Conservation (phyloP, 2,797 vertebrate species). For the Poeciliopsis turneri region DNA sequence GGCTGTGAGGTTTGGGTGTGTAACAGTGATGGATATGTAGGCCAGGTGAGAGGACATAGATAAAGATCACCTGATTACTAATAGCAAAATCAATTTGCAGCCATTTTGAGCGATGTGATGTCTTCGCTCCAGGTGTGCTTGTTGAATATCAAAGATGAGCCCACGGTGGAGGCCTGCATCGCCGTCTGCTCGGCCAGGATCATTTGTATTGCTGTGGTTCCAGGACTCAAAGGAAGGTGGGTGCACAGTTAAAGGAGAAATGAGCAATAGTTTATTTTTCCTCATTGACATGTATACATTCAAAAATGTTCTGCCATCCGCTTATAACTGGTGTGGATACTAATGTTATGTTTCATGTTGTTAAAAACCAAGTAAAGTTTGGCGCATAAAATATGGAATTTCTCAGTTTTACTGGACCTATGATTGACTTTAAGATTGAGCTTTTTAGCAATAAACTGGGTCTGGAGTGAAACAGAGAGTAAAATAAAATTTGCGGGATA, state of each 20-base stretch:
- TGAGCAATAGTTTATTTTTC: background rate
- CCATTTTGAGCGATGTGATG: background rate
- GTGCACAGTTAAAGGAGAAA: constrained; percentile 13
- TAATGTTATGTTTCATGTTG: background rate
- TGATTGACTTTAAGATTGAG: background rate
- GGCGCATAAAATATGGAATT: background rate
- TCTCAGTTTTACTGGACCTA: background rate
- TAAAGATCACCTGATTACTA: background rate
- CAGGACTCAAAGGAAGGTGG: constrained; percentile 87
- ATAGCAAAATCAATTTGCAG: background rate
- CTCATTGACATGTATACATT: background rate
- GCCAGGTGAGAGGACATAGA: constrained; percentile 85
- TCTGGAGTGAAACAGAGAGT: background rate
- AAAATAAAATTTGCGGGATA: background rate
- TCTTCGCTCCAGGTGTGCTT: constrained; percentile 88
- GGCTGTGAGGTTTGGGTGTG: constrained; percentile 97
- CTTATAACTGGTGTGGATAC: background rate
- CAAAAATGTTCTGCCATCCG: too few relatives aligned
- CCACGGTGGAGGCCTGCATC: constrained; percentile 96
- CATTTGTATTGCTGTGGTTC: constrained; percentile 95
- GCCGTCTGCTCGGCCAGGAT: constrained; percentile 96
- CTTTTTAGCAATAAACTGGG: background rate
- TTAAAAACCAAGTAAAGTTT: background rate
- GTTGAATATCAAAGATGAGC: constrained; percentile 93
- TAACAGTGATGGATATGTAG: constrained; percentile 97